A percentile compares a stretch with the other conserved stretches of the same genome.
Conservation (phyloP, 2,797 vertebrate species). For the Scleropages formosus region DNA sequence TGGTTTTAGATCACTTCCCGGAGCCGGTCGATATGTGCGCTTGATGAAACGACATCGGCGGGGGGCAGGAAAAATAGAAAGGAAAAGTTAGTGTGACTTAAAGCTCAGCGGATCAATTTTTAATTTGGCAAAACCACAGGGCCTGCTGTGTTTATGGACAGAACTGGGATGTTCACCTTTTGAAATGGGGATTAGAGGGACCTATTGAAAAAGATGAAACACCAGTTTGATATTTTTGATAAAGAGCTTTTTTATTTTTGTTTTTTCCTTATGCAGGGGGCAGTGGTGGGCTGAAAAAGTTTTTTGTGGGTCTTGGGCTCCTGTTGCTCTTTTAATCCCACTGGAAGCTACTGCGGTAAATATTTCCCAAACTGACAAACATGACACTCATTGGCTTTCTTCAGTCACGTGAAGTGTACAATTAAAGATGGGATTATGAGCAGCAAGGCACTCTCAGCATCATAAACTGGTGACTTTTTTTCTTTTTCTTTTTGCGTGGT, state of each 20-base stretch:
- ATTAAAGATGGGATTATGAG: too few species aligned
- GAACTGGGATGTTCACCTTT: slow-evolving; percentile 24
- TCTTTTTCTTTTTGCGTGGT: too few species aligned
- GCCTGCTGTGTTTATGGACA: slow-evolving; percentile 28
- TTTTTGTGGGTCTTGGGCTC: too few species aligned
- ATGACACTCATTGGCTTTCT: too few species aligned
- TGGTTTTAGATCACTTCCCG: slow-evolving; percentile 27
- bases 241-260: neutral
- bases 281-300: neutral
- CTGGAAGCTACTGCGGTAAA: neutral
- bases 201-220: slow-evolving; percentile 22
- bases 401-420: too few species aligned
- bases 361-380: too few species aligned
- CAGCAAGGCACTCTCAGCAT: too few species aligned
- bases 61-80: neutral
- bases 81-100: slow-evolving; percentile 14
- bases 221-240: slow-evolving; percentile 33
- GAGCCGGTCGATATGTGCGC: neutral
- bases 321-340: slow-evolving; percentile 4
- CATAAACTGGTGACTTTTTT: too few species aligned
- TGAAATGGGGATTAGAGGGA: slow-evolving; percentile 7
- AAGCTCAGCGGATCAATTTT: slow-evolving; percentile 35
- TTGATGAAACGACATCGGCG: slow-evolving; percentile 6
- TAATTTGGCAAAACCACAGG: slow-evolving; percentile 30
- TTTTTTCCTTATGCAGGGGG: neutral